Base-by-base conservation (phyloP, 2,888 invertebrate species). In the Eilema caniola region DNA sequence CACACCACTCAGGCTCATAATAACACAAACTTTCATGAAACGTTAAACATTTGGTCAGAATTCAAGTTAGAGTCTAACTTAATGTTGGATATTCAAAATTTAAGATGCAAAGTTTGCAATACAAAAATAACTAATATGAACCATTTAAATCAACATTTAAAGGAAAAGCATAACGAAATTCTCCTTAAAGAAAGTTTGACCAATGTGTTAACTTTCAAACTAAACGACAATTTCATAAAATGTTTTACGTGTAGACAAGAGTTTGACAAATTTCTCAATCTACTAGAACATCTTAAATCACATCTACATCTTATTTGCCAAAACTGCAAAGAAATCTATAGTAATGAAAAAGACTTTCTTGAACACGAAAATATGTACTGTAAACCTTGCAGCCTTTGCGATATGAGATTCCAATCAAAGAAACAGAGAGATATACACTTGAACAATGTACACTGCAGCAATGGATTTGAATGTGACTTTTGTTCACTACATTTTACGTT, bases 211-310 rank as follows among this genome's bases (percentile, higher is more conserved):
- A 82, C 85, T 4, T 90, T 85, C 57, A 85, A 80, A 77, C 69
- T 90, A 11, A 81, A 83, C n/a, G 80, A 83, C 4, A 74, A 77
- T 12, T 78, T 77, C 14, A 85, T 89, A 0, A 75, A 82, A n/a
- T 90, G 90, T 71, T 73, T 81, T 0, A 24, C 76, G 12, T 90
- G 90, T 62, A 77, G 74, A 4, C 76, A 77, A 59, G 67, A 73
- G 1, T 88, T 83, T 47, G 75, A 78, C 20, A 82, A 80, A 0
- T 86, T 88, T 37, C 82, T 84, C 0, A 82, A 83, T 62, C 74
- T 89, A 0, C 56, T 89, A 10, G 78, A 85, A 1, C 90, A 90
- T 61, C 82, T 83, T 0, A 83, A 86, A 63, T 85, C 81, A 37
- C 77, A 81, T 2, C 87, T 7, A 60, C 62, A 60, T 47, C 33